Conservation (phyloP, 2,797 vertebrate species). For the Muscicapa striata region DNA sequence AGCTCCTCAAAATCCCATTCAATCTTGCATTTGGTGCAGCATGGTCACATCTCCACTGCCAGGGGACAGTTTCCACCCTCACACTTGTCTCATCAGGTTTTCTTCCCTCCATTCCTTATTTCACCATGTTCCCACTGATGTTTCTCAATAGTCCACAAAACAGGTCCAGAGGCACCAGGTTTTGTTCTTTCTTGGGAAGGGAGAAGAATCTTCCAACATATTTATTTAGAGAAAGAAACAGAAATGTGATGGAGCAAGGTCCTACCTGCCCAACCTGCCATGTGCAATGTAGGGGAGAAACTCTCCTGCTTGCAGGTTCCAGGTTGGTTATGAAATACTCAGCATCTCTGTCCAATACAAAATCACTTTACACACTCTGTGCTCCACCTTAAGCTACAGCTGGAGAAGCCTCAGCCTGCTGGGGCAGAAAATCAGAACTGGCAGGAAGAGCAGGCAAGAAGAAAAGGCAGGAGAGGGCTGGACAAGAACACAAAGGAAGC, state of each 20-base stretch:
- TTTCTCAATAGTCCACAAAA: not conserved
- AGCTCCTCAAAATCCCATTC: not conserved
- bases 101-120: not conserved
- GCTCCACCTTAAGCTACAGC: not conserved
- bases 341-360: not conserved
- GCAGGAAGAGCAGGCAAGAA: not conserved
- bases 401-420: not conserved
- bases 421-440: not conserved
- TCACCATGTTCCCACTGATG: not conserved
- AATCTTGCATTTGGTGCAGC: not conserved
- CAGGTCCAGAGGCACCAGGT: not conserved
- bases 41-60: not conserved
- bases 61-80: not conserved
- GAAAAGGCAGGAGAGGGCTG: not conserved
- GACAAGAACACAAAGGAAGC: not conserved
- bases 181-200: not conserved
- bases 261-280: not conserved
- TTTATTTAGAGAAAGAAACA: not conserved
- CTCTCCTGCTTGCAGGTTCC: not conserved
- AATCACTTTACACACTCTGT: not conserved
- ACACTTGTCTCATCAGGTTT: rapidly evolving
- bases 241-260: not conserved
- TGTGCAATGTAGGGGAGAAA: rapidly evolving
- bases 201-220: not conserved
- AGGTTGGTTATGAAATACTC: not conserved